Evolutionary conservation across 2,888 invertebrate genomes (phyloP).

Genomic region (Zaprionus bogoriensis): DNA sequence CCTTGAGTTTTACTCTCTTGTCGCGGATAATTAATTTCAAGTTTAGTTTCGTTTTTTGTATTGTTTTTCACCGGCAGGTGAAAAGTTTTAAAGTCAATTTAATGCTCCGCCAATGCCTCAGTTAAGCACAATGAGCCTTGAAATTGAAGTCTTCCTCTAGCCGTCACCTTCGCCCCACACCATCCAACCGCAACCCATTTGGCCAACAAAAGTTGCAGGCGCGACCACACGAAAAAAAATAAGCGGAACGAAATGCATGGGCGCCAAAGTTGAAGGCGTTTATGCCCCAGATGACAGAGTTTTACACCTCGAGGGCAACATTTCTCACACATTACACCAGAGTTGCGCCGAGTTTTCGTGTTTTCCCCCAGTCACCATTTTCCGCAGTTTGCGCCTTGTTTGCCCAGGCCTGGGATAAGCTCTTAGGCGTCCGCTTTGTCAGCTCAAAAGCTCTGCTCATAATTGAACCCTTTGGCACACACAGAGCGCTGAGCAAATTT

Average conservation of each 20-base stretch:
- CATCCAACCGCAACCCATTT: constrained; percentile 36
- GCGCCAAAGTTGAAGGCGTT: constrained; percentile 38
- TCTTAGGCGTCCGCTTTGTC: constrained; percentile 39
- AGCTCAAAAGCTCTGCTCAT: constrained; percentile 49
- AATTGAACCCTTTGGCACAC: constrained; percentile 68
- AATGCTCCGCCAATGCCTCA: constrained; percentile 61
- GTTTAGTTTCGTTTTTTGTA: constrained; percentile 56
- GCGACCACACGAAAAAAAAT: constrained; percentile 48
- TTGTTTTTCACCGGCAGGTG: constrained; percentile 41
- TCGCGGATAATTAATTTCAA: constrained; percentile 73
- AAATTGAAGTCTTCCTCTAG: constrained; percentile 45
- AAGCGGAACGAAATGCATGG: constrained; percentile 12
- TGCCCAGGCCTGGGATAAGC: constrained; percentile 40
- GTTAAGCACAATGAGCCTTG: constrained; percentile 68
- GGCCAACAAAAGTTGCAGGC: constrained; percentile 40
- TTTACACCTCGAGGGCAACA: constrained; percentile 24
- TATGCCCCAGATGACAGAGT: constrained; percentile 34
- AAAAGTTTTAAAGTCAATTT: constrained; percentile 72
- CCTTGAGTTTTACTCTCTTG: constrained; percentile 41
- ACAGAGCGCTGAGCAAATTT: constrained; percentile 53
- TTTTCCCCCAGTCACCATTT: not conserved
- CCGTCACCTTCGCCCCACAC: not conserved
- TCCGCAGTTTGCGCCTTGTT: constrained; percentile 17
- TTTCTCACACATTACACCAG: constrained; percentile 30
- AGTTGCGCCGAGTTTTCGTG: constrained; percentile 5